phyloP scores from a whole-genome alignment of 1,140 invertebrate genomes.

The Trigoniulus corallinus region DNA sequence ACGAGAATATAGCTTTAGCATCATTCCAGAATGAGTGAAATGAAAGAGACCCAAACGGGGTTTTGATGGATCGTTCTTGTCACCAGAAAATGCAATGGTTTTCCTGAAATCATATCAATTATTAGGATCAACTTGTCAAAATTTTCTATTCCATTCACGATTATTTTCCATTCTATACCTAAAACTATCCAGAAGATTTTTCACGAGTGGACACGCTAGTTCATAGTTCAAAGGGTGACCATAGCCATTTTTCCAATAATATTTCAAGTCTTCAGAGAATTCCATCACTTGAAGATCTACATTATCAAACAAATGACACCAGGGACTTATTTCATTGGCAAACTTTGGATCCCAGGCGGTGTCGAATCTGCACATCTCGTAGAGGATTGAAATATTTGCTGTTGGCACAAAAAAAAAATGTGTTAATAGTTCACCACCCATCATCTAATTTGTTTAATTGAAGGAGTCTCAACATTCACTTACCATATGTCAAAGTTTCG shows the following conservation, averaged over 20 bases:
- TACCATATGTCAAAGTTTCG: background rate
- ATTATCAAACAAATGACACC: constrained; percentile 48
- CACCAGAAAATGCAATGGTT: background rate
- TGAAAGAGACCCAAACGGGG: constrained; percentile 38
- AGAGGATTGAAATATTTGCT: constrained; percentile 36
- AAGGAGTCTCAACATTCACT: no score
- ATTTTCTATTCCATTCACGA: background rate
- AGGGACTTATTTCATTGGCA: constrained; percentile 38
- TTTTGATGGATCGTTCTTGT: background rate
- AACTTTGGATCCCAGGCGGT: constrained; percentile 43
- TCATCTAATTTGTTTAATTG: background rate
- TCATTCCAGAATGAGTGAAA: constrained; percentile 72
- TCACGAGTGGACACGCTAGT: constrained; percentile 50
- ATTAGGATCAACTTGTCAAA: background rate
- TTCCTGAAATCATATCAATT: background rate
- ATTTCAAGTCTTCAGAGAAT: constrained; percentile 59
- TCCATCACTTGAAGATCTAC: constrained; percentile 48
- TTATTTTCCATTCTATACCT: constrained; percentile 27
- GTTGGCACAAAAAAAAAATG: background rate
- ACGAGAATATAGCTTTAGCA: constrained; percentile 57
- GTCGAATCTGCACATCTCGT: constrained; percentile 57
- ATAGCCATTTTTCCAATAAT: constrained; percentile 75
- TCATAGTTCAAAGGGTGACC: constrained; percentile 52
- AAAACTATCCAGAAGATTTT: constrained; percentile 52
- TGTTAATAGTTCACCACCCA: background rate